Evolutionary conservation across 2,888 invertebrate genomes (phyloP).

Genomic region (Megastigmus dorsalis): DNA sequence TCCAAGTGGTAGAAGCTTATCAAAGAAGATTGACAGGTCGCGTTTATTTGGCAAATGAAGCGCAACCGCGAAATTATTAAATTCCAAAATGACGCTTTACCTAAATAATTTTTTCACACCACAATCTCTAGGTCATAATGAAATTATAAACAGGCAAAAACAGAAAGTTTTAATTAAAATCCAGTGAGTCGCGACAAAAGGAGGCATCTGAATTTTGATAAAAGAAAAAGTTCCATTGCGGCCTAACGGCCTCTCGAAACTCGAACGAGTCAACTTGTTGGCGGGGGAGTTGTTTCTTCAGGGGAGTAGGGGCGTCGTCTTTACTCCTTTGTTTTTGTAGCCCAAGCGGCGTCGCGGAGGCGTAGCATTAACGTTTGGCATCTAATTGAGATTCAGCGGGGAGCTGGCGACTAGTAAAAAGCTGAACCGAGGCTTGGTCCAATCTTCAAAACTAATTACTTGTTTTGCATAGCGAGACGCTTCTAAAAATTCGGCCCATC

Average conservation of each 20-base stretch:
- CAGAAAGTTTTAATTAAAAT: constrained; percentile 45
- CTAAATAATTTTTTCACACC: no score
- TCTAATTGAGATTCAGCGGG: constrained; percentile 50
- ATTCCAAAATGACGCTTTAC: no score
- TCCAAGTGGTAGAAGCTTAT: no score
- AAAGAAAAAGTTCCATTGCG: background rate
- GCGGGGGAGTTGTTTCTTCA: no score
- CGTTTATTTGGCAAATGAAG: no score
- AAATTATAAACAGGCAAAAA: background rate
- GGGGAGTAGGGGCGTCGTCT: no score
- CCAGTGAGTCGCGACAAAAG: constrained; percentile 12
- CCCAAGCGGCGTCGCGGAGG: no score
- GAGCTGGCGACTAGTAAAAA: no score
- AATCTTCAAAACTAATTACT: constrained; percentile 52
- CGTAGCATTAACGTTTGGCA: constrained; percentile 15
- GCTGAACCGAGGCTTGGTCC: background rate
- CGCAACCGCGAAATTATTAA: no score
- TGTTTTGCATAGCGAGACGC: constrained; percentile 36
- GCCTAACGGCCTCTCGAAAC: constrained; percentile 17
- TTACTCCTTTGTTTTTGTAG: no score
- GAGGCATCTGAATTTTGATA: background rate
- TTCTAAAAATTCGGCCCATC: constrained; percentile 49
- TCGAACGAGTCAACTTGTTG: constrained; percentile 11
- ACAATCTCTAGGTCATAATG: background rate
- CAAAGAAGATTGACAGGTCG: no score